Conservation (phyloP, 2,888 invertebrate species). For the Cataglyphis albicans region DNA sequence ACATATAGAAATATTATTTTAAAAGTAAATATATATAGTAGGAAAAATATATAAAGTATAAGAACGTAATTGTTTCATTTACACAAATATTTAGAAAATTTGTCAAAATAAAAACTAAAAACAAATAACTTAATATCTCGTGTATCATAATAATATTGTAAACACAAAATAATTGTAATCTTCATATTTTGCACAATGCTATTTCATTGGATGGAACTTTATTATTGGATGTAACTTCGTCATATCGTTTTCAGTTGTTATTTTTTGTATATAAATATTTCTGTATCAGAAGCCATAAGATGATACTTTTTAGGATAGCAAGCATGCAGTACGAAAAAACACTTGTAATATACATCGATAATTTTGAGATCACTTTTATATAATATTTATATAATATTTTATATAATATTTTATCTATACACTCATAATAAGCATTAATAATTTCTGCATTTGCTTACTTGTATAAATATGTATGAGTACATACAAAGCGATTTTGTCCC, state of each 20-base stretch:
- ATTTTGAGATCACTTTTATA: neutral
- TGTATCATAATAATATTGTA: neutral
- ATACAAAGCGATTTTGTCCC: no score
- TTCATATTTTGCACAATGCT: neutral
- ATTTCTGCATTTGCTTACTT: no score
- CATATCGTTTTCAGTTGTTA: neutral
- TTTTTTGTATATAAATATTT: neutral
- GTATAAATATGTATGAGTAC: no score
- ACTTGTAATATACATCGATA: neutral
- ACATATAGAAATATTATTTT: neutral
- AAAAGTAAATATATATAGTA: neutral
- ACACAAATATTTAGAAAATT: neutral
- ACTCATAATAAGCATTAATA: neutral
- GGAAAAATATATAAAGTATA: neutral
- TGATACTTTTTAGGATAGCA: neutral
- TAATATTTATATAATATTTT: neutral
- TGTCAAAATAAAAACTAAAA: neutral
- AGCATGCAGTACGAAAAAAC: neutral
- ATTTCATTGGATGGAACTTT: neutral
- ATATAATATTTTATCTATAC: neutral
- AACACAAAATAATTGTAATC: neutral
- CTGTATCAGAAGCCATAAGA: slow-evolving; percentile 1
- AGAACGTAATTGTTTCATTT: neutral
- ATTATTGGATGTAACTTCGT: neutral
- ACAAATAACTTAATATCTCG: neutral